Conservation (phyloP, 2,797 vertebrate genomes). For the Ciconia nigra region DNA sequence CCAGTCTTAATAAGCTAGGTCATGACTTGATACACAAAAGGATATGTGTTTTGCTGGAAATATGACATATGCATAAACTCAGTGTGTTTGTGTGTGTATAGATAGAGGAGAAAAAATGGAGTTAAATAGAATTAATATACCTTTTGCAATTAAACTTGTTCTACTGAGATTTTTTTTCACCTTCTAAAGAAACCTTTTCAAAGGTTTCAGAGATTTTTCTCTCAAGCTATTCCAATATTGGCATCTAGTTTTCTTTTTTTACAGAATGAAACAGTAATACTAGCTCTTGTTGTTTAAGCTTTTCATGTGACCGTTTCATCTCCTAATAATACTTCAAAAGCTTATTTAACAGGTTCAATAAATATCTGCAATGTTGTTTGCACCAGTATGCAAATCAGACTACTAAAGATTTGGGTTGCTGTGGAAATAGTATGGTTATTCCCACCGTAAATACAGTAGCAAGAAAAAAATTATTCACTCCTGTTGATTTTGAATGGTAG, state of each 20-base stretch:
- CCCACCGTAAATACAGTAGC: not conserved
- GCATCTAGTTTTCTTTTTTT: not conserved
- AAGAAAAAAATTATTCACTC: not conserved
- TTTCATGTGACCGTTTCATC: not conserved
- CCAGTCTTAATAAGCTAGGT: not conserved
- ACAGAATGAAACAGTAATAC: not conserved
- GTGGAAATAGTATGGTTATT: not conserved
- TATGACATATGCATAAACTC: not conserved
- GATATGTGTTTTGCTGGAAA: not conserved
- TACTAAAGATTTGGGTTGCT: not conserved
- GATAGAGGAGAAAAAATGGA: not conserved
- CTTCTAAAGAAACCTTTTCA: not conserved
- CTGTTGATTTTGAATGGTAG: not conserved
- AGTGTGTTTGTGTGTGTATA: not conserved
- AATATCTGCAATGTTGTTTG: not conserved
- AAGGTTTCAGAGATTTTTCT: not conserved
- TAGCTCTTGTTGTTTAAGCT: not conserved
- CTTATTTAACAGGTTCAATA: not conserved
- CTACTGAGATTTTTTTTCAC: not conserved
- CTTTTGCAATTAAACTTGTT: not conserved
- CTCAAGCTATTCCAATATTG: not conserved
- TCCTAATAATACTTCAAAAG: conserved; percentile 16
- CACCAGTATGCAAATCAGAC: not conserved
- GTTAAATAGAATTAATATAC: not conserved
- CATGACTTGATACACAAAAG: not conserved